Conservation (phyloP, 2,797 vertebrate species). For the Rhinogobio ventralis region DNA sequence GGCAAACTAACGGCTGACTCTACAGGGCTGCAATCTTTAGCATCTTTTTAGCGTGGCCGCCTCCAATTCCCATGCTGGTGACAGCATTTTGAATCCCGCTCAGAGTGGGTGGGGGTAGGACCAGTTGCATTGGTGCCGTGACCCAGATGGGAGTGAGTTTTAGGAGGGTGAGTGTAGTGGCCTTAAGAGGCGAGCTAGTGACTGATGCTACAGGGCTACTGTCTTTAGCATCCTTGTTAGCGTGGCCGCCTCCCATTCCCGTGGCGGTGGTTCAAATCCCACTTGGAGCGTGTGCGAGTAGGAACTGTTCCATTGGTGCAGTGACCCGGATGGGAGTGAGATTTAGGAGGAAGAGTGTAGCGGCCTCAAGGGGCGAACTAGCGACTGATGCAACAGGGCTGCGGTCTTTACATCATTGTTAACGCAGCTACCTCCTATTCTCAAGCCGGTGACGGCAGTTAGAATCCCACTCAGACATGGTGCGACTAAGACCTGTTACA, state of each 20-base stretch:
- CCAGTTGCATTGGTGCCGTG: too few relatives aligned
- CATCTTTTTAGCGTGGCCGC: too few relatives aligned
- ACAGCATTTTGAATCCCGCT: rapidly evolving
- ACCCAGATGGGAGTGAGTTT: not conserved
- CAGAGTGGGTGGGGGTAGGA: not conserved
- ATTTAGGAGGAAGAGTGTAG: too few relatives aligned
- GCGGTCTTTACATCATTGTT: too few relatives aligned
- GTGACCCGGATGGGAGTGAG: too few relatives aligned
- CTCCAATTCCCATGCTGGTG: not conserved
- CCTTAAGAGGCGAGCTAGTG: not conserved
- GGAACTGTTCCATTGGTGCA: not conserved
- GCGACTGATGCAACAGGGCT: too few relatives aligned
- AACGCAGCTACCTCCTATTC: rapidly evolving
- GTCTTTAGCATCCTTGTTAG: not conserved
- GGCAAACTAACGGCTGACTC: too few relatives aligned
- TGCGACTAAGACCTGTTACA: rapidly evolving
- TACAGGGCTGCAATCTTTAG: too few relatives aligned
- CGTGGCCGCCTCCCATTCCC: rapidly evolving
- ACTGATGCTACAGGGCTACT: rapidly evolving
- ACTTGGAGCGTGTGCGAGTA: rapidly evolving
- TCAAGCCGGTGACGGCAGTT: too few relatives aligned
- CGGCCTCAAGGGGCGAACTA: too few relatives aligned
- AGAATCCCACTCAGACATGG: rapidly evolving
- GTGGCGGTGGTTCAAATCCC: not conserved
- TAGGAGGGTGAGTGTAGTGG: not conserved